phyloP scores from a whole-genome alignment of 2,888 invertebrate species.

The Aelia acuminata region DNA sequence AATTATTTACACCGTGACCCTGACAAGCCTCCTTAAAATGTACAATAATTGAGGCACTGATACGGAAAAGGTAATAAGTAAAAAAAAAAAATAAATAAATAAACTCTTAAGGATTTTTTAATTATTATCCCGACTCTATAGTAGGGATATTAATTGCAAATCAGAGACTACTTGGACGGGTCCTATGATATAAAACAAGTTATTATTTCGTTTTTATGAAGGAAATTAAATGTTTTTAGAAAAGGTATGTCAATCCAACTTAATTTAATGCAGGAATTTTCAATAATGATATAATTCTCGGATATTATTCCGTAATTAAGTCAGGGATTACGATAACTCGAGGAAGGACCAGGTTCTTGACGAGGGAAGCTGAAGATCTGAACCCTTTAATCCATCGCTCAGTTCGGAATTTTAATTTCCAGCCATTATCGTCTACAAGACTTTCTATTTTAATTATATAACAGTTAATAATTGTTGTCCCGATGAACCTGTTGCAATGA shows the following conservation, averaged over 20 bases:
- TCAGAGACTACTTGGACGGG: too few species aligned
- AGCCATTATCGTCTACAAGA: background rate
- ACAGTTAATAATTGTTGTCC: background rate
- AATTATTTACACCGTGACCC: too few species aligned
- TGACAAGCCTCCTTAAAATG: too few species aligned
- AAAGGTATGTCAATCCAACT: background rate
- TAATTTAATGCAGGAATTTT: background rate
- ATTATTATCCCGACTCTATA: too few species aligned
- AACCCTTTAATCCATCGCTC: conserved; percentile 25
- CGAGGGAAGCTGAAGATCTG: background rate
- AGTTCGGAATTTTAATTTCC: conserved; percentile 13
- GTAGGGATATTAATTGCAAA: too few species aligned
- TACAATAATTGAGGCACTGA: too few species aligned
- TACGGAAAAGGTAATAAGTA: too few species aligned
- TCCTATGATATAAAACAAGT: too few species aligned
- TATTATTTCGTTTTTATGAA: too few species aligned
- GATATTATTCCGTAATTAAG: conserved; percentile 11
- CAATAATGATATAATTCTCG: background rate
- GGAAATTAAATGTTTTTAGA: background rate
- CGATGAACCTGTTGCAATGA: background rate
- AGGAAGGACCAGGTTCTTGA: background rate
- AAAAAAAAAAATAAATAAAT: too few species aligned
- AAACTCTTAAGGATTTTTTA: too few species aligned
- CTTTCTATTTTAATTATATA: conserved; percentile 20
- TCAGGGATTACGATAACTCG: background rate